Base-by-base conservation (phyloP, 2,888 invertebrate genomes). In the Polia nebulosa region DNA sequence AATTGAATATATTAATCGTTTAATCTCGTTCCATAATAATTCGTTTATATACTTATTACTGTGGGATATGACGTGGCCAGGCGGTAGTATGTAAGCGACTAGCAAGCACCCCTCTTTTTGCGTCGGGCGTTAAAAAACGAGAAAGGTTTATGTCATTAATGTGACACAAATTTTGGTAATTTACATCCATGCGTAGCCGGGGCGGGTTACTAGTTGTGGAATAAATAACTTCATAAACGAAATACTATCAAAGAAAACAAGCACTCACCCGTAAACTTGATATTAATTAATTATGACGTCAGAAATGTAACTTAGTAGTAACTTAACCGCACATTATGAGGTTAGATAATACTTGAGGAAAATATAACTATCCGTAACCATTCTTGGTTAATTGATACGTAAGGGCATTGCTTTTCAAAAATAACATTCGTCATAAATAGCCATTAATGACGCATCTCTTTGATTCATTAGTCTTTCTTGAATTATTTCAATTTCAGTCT, bases 261-360 rank as follows among this genome's bases (percentile, higher is more conserved):
- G 7, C n/a, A 29, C 4, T 55, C 13, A 34, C 9, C 17, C 17
- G 32, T 17, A 22, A 20, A 41, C 13, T 44, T 20, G 1, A 17
- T 22, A 27, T 39, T 13, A 25, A 39, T 27, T 6, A 25, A 60
- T 60, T 8, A 27, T 27, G 20, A 13, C 41, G 34, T 25, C 20
- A 27, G 27, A n/a, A 15, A 36, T 27, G 20, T 13, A 34, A 34
- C 3, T 5, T 25, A 3, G 32, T 39, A 20, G 25, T 13, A 7
- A 15, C 17, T 44, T 41, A 44, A 39, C 13, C 17, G 17, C 22
- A n/a, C 13, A 27, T 27, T 68, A 25, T 57, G 45, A 9, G 39
- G 47, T 57, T 39, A 56, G 56, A 20, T 67, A 57, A 25, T 70
- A 8, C 13, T 36, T n/a, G 22, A 53, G 34, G 44, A 55, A 53